Conservation (phyloP, 1,140 invertebrate species). For the Zaprionus vittiger region DNA sequence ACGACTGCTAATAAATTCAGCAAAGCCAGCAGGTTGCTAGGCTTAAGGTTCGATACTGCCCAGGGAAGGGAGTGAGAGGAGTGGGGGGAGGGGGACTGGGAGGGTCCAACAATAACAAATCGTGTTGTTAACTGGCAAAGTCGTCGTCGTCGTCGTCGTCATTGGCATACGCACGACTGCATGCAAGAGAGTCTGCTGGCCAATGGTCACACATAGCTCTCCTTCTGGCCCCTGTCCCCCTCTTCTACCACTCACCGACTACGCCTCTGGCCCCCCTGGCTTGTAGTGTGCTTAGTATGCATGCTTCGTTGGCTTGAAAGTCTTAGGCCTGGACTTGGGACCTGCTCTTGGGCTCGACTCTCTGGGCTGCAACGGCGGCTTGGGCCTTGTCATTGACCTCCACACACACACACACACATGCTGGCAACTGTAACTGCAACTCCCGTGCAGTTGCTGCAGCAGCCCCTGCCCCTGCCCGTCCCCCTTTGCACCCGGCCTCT, state of each 20-base stretch:
- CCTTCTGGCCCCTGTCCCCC: background rate
- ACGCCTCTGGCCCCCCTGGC: background rate
- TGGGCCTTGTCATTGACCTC: conserved; percentile 74
- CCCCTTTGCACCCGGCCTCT: background rate
- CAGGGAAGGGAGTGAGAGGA: background rate
- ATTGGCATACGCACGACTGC: conserved; percentile 79
- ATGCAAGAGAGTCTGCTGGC: conserved; percentile 42
- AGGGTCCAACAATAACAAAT: conserved; percentile 72
- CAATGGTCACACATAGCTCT: conserved; percentile 67
- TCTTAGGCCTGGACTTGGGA: conserved; percentile 29
- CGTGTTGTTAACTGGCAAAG: conserved; percentile 78
- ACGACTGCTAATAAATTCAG: conserved; percentile 79
- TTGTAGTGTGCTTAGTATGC: conserved; percentile 68
- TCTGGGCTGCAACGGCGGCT: conserved; percentile 39
- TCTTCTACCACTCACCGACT: background rate
- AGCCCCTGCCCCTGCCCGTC: background rate
- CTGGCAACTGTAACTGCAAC: conserved; percentile 74
- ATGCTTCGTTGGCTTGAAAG: conserved; percentile 65
- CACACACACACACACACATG: conserved; percentile 37
- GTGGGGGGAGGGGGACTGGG: background rate
- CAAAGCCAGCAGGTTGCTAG: conserved; percentile 80
- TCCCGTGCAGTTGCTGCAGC: conserved; percentile 31
- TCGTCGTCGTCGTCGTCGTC: conserved; percentile 41
- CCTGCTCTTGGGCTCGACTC: conserved; percentile 28
- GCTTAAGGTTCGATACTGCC: conserved; percentile 62